Base-by-base conservation (phyloP, 37 sponge, comb jelly and placozoan genomes). In the Eunapius fragilis region DNA sequence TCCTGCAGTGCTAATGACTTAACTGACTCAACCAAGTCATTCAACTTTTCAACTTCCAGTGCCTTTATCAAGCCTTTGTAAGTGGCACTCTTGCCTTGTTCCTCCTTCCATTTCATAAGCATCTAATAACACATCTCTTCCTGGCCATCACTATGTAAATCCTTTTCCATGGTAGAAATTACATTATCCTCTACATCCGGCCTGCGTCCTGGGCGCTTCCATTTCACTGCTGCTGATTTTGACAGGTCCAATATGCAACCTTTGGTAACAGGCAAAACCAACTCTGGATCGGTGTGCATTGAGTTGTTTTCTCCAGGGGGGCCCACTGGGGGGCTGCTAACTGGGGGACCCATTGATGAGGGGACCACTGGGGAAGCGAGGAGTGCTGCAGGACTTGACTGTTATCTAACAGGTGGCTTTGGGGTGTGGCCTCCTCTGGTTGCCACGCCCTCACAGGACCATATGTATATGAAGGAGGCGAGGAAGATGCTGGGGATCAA, bases 401-500 rank as follows among this genome's bases (percentile, higher is more conserved):
- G n/a, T n/a, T n/a, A n/a, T n/a, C n/a, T n/a, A n/a, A n/a, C n/a
- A n/a, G n/a, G n/a, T n/a, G n/a, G n/a, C n/a, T n/a, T n/a, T n/a
- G n/a, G n/a, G n/a, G n/a, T n/a, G n/a, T n/a, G n/a, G n/a, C n/a
- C n/a, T n/a, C n/a, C n/a, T n/a, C n/a, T n/a, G 79, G 22, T 31
- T n/a, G n/a, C n/a, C n/a, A n/a, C n/a, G n/a, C n/a, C n/a, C n/a
- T n/a, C n/a, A n/a, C n/a, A n/a, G n/a, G n/a, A n/a, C n/a, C n/a
- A n/a, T n/a, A n/a, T n/a, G n/a, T n/a, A n/a, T n/a, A n/a, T 93
- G n/a, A 77, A 87, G 76, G 87, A 92, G 47, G 99, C 99, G 0
- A 78, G 68, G 76, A 90, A 78, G 80, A 72, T 94, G 71, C 78
- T 81, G 3, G 96, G 93, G 9, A 49, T 99, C 25, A 84, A 91